phyloP scores from a whole-genome alignment of 2,797 vertebrate genomes.

The Xenopus petersii region DNA sequence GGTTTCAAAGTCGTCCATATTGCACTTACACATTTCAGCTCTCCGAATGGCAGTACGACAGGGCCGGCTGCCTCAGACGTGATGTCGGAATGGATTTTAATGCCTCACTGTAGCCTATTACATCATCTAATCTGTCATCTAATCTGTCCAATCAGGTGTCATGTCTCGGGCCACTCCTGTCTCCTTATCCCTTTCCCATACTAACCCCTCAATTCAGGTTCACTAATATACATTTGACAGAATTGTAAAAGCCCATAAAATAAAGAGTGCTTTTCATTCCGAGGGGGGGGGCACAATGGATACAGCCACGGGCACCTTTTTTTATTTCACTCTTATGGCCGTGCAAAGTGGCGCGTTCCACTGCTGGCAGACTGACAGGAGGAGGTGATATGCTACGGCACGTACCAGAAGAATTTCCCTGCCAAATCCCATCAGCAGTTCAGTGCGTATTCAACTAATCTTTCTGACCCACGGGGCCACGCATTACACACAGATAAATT shows the following conservation, averaged over 20 bases:
- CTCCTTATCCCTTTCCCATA: conserved; percentile 59
- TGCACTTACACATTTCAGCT: conserved; percentile 72
- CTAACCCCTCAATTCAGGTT: conserved; percentile 59
- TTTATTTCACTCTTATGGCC: conserved; percentile 55
- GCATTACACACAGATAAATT: no score
- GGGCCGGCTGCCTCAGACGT: conserved; percentile 68
- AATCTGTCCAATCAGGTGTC: conserved; percentile 93
- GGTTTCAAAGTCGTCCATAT: conserved; percentile 73
- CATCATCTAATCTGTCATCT: conserved; percentile 97
- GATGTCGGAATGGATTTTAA: conserved; percentile 75
- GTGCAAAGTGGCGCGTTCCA: conserved; percentile 72
- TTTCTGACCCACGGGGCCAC: no score
- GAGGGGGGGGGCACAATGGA: not conserved
- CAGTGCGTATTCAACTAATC: not conserved
- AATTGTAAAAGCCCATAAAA: conserved; percentile 46
- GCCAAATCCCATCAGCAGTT: not conserved
- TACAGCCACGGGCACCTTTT: conserved; percentile 16
- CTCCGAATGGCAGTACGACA: conserved; percentile 67
- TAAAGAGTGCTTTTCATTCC: conserved; percentile 47
- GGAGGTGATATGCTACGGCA: conserved; percentile 79
- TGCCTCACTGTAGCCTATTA: conserved; percentile 90
- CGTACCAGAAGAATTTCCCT: conserved; percentile 50
- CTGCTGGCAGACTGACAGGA: conserved; percentile 84
- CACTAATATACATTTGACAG: conserved; percentile 44
- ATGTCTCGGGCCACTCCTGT: conserved; percentile 79